Base-by-base conservation (phyloP, 1,140 invertebrate genomes). In the Lineus longissimus region DNA sequence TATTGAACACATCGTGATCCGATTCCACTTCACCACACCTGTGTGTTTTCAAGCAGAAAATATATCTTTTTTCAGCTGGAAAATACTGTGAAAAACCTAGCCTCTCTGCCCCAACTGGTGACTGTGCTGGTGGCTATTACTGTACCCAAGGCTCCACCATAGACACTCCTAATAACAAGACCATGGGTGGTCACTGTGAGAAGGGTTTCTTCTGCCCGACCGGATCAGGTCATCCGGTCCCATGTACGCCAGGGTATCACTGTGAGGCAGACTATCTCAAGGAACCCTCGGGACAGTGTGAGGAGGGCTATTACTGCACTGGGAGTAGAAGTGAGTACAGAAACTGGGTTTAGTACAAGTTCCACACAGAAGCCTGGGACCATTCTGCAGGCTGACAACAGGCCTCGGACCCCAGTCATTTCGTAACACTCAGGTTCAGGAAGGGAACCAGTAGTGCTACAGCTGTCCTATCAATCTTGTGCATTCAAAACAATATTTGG, bases 121-220 rank as follows among this genome's bases (percentile, higher is more conserved):
- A 65, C n/a, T 78, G 76, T 66, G 31, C 22, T 19, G 65, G 69
- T 23, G 76, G 76, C 1, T 78, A 76, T 65, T 78, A 75, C 60
- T 77, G 76, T 58, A 65, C 64, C 57, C 68, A 65, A 27, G 72
- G 73, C 11, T 67, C 75, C 17, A 55, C 63, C 27, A 71, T 65
- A 29, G 43, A 65, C 4, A 70, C 66, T 17, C 76, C 76, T 11
- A 62, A 65, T 17, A 66, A 71, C 17, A 15, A 36, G 6, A 27
- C 45, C 1, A 68, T 69, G n/a, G 70, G 72, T 25, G 65, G 67
- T 47, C 41, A 66, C 40, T 77, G 76, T 62, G 45, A 63, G 22
- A 43, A 63, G 11, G 76, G 76, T 0, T 70, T 70, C 59, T 76
- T 63, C 63, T 75, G 74, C 59, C 76, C 73, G 0, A 63, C 61